Conservation (phyloP, 2,888 invertebrate genomes). For the Elmis aenea region DNA sequence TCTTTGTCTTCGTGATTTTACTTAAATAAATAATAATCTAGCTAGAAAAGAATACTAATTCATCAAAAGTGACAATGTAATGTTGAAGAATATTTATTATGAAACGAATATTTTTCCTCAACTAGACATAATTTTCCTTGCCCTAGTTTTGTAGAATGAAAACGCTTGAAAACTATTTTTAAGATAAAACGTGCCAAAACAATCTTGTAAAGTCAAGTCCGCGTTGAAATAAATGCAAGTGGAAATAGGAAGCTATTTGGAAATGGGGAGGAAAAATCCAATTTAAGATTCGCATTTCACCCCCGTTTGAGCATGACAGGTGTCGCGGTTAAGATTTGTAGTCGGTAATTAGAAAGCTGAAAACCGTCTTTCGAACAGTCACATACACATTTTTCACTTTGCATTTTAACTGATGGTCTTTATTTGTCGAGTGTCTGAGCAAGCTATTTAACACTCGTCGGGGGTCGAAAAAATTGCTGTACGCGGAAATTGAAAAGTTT, state of each 20-base stretch:
- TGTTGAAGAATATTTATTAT: too few relatives aligned
- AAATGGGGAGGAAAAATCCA: constrained; percentile 39
- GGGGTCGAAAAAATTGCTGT: constrained; percentile 17
- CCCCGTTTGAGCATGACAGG: constrained; percentile 39
- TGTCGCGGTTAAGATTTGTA: constrained; percentile 45
- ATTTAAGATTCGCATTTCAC: constrained; percentile 41
- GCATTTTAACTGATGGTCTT: constrained; percentile 22
- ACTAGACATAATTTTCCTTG: too few relatives aligned
- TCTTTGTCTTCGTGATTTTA: too few relatives aligned
- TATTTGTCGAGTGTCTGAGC: constrained; percentile 21
- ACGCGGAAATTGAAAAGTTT: constrained; percentile 14
- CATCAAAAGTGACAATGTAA: too few relatives aligned
- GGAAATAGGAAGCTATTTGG: constrained; percentile 22
- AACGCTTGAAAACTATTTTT: too few relatives aligned
- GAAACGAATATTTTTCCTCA: too few relatives aligned
- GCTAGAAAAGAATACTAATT: too few relatives aligned
- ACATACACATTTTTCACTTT: constrained; percentile 38
- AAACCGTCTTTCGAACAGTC: constrained; percentile 39
- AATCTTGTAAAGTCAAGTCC: too few relatives aligned
- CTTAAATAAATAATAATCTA: too few relatives aligned
- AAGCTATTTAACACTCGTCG: constrained; percentile 21
- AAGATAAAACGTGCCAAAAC: too few relatives aligned
- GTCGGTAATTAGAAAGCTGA: constrained; percentile 46
- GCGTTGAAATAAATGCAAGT: constrained; percentile 18
- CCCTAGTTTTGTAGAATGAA: too few relatives aligned